Evolutionary conservation across 1,140 invertebrate genomes (phyloP).

Genomic region (Chelonus insularis): DNA sequence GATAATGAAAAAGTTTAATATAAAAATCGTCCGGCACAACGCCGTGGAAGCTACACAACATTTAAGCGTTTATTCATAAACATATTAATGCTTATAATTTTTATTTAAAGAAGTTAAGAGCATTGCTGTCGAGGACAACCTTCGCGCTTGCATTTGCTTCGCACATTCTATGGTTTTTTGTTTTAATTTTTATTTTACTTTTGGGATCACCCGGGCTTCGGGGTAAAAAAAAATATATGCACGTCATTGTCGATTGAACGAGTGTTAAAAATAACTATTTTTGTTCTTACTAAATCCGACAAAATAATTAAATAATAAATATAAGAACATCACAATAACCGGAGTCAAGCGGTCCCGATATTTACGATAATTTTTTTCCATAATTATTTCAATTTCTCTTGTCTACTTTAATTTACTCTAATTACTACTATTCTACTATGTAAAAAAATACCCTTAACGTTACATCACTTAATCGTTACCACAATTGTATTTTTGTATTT

Average conservation of each 20-base stretch:
- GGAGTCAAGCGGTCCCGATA: constrained; percentile 9
- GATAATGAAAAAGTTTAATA: constrained; percentile 15
- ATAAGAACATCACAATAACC: background rate
- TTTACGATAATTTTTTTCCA: constrained; percentile 17
- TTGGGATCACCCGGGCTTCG: constrained; percentile 31
- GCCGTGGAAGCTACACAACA: constrained; percentile 35
- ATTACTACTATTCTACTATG: constrained; percentile 15
- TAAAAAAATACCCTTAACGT: constrained; percentile 9
- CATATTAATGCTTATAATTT: constrained; percentile 38
- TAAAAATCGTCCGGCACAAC: constrained; percentile 40
- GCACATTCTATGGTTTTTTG: constrained; percentile 42
- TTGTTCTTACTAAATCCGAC: background rate
- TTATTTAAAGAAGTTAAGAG: constrained; percentile 42
- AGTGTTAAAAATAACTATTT: background rate
- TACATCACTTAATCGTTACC: constrained; percentile 6
- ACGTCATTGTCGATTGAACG: background rate
- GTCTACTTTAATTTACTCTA: too few species aligned
- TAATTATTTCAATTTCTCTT: constrained; percentile 23
- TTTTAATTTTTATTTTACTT: constrained; percentile 39
- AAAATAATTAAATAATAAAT: background rate
- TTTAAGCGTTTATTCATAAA: constrained; percentile 39
- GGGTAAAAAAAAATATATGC: constrained; percentile 10
- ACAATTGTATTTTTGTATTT: constrained; percentile 23
- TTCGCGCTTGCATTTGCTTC: constrained; percentile 48
- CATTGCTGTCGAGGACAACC: constrained; percentile 45